Evolutionary conservation across 2,888 invertebrate genomes (phyloP).

Genomic region (Brachynemurus nebulosus): DNA sequence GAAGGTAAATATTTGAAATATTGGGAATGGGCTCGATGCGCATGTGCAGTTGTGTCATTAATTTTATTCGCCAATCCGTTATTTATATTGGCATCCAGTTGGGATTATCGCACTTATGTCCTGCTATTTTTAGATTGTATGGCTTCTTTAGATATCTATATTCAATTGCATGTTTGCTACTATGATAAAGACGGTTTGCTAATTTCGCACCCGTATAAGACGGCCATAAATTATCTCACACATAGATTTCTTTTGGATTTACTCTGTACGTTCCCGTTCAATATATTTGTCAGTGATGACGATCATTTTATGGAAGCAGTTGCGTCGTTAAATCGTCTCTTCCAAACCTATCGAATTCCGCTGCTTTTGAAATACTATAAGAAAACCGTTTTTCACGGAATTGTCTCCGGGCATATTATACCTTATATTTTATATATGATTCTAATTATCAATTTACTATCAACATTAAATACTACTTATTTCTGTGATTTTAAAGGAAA

Average conservation of each 20-base stretch:
- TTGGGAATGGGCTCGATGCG: background rate
- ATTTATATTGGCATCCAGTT: too few relatives aligned
- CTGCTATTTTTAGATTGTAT: constrained; percentile 19
- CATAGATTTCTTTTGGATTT: constrained; percentile 32
- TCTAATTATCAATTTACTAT: too few relatives aligned
- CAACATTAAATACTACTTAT: too few relatives aligned
- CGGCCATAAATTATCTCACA: constrained; percentile 31
- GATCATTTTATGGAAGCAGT: constrained; percentile 27
- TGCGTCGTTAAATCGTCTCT: constrained; percentile 13
- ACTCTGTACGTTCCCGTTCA: too few relatives aligned
- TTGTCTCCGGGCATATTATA: too few relatives aligned
- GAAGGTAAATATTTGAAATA: background rate
- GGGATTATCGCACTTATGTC: constrained; percentile 24
- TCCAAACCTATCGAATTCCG: constrained; percentile 17
- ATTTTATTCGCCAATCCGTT: background rate
- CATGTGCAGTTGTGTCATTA: background rate
- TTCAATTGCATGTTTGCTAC: constrained; percentile 37
- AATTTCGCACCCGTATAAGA: constrained; percentile 35
- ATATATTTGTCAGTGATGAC: constrained; percentile 24
- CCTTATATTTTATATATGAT: too few relatives aligned
- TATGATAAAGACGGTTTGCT: constrained; percentile 34
- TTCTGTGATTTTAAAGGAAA: too few relatives aligned
- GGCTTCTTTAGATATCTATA: constrained; percentile 30
- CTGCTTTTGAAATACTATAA: constrained; percentile 12
- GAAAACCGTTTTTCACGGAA: constrained; percentile 12